phyloP scores from a whole-genome alignment of 2,113 vertebrate species.

The Recurvirostra avosetta region DNA sequence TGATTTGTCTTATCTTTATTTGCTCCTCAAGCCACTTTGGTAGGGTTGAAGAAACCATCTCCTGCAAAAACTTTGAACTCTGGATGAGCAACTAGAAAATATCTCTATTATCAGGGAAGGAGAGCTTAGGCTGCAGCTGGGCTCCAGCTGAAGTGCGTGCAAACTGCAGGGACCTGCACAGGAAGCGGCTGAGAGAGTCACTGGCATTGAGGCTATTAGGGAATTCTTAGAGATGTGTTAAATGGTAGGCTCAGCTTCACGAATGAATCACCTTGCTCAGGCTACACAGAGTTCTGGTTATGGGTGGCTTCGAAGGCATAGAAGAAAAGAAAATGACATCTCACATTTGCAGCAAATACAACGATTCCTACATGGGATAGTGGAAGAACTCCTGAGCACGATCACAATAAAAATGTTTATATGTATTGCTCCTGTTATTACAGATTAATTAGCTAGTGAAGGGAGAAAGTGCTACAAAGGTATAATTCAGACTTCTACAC shows the following conservation, averaged over 20 bases:
- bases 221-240: conserved; percentile 50
- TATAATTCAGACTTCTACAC: not conserved
- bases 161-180: conserved; percentile 7
- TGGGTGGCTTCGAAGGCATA: not conserved
- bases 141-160: not conserved
- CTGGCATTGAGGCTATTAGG: not conserved
- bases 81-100: conserved; percentile 48
- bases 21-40: conserved; percentile 50
- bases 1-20: conserved; percentile 65
- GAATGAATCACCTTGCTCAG: conserved; percentile 10
- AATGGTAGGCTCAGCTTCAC: not conserved
- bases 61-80: conserved; percentile 62
- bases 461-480: not conserved
- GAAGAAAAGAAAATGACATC: not conserved
- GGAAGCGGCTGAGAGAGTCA: conserved; percentile 10
- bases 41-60: conserved; percentile 47
- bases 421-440: not conserved
- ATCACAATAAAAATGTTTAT: not conserved
- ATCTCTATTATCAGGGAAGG: conserved; percentile 3
- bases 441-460: not conserved
- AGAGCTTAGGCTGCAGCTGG: conserved; percentile 3
- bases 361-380: not conserved
- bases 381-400: not conserved
- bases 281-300: not conserved
- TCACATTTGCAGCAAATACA: not conserved